phyloP scores from a whole-genome alignment of 2,888 invertebrate species.

The Xanthia togata region DNA sequence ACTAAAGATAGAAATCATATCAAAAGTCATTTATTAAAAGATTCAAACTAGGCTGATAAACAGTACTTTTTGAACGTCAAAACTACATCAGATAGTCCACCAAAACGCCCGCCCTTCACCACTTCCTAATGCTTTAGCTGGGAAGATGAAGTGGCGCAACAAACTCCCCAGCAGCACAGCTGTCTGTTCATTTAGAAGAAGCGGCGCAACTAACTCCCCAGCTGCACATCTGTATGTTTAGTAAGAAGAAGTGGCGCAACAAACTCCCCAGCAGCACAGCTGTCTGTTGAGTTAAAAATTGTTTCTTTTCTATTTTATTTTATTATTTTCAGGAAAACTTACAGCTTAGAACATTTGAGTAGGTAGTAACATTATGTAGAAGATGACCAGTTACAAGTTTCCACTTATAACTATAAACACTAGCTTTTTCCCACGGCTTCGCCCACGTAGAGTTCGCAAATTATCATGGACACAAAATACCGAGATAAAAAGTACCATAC shows the following conservation, averaged over 20 bases:
- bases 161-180: no score
- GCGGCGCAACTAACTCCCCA: no score
- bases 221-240: no score
- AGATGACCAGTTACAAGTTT: background rate
- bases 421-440: background rate
- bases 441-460: no score
- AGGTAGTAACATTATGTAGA: background rate
- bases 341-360: background rate
- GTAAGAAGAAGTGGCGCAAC: no score
- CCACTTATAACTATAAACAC: background rate
- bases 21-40: background rate
- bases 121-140: background rate
- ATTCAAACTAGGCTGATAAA: background rate
- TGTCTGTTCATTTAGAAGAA: no score
- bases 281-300: no score
- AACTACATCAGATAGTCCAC: background rate
- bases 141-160: no score
- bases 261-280: no score
- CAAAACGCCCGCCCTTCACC: background rate
- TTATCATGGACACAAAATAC: background rate
- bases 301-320: no score
- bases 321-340: no score
- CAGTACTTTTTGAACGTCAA: background rate
- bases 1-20: background rate
- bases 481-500: background rate